Base-by-base conservation (phyloP, 2,113 vertebrate genomes). In the Chunga burmeisteri region DNA sequence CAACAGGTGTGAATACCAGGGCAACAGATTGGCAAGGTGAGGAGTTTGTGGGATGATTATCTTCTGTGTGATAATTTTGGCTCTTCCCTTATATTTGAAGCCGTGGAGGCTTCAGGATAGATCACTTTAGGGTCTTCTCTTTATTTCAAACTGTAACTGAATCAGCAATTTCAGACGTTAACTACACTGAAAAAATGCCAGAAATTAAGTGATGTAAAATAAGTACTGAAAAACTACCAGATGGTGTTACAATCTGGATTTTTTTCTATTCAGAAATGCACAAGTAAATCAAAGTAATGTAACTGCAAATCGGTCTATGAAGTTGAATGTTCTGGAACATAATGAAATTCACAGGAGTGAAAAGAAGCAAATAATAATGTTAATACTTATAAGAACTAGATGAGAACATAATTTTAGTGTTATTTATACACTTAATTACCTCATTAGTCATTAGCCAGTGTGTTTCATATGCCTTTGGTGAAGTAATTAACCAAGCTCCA, bases 371-470 rank as follows among this genome's bases (percentile, higher is more conserved):
- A 61, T 36, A 87, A 53, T 91, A 81, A 81, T n/a, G 29, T 71
- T 95, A 91, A 87, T 79, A 55, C 17, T 63, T 73, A 38, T 5
- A 93, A 65, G 55, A 91, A 84, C 17, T 74, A 42, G 65, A 47
- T n/a, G 7, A 91, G 50, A 82, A 83, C 29, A 81, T 26, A 86
- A 78, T 79, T 94, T 78, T 71, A 71, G 61, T 49, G 27, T 86
- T 55, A 95, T 84, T 90, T 92, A 87, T 72, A 91, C 9, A 87
- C 91, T 85, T 88, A 95, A 95, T 94, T 92, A 89, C 61, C 50
- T 91, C 40, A 81, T 85, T 74, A 93, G 67, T 90, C 79, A 95
- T 88, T 94, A 92, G 32, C 9, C 50, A 74, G 18, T 81, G 38
- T 66, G 78, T 91, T 96, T 80, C 25, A 62, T 77, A 92, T 88